A percentile compares a stretch with the other conserved stretches of the same genome.
These are phyloP conservation scores for Willowsia nigromaculata DNA, from an alignment of 2,888 invertebrate species.

Conservation along the genomic window DNA sequence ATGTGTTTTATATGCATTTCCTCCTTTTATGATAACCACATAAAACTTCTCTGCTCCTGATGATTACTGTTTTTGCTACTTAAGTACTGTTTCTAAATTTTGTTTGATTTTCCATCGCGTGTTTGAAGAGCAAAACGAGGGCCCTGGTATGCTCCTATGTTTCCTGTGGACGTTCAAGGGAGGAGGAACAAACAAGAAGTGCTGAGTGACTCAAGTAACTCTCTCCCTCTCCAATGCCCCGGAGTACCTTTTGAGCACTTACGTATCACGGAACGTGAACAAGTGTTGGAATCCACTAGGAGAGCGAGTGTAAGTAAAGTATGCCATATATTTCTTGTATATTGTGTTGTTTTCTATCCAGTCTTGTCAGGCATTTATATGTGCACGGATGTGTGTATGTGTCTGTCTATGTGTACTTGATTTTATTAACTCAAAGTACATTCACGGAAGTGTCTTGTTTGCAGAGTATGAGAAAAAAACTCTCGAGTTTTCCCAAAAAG, in stretches of 20 bases:
- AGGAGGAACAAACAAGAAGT: conserved; percentile 42
- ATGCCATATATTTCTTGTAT: neutral
- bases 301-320: neutral
- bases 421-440: conserved; percentile 69
- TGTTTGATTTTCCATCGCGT: conserved; percentile 17
- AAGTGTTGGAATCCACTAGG: conserved; percentile 60
- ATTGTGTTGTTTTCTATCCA: neutral
- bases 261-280: conserved; percentile 53
- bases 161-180: conserved; percentile 27
- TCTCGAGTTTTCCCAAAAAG: conserved; percentile 51
- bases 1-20: neutral
- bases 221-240: conserved; percentile 53
- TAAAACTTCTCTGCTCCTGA: neutral
- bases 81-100: conserved; percentile 10
- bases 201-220: conserved; percentile 58
- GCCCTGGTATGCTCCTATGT: conserved; percentile 10
- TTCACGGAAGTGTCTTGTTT: conserved; percentile 70
- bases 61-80: neutral
- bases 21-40: neutral
- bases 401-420: conserved; percentile 61
- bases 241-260: conserved; percentile 66
- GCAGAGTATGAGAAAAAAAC: conserved; percentile 54
- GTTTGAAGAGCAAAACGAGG: conserved; percentile 17
- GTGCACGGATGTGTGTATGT: neutral
- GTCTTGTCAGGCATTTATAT: neutral